phyloP scores from a whole-genome alignment of 2,888 invertebrate genomes.

The Lasius platythorax region DNA sequence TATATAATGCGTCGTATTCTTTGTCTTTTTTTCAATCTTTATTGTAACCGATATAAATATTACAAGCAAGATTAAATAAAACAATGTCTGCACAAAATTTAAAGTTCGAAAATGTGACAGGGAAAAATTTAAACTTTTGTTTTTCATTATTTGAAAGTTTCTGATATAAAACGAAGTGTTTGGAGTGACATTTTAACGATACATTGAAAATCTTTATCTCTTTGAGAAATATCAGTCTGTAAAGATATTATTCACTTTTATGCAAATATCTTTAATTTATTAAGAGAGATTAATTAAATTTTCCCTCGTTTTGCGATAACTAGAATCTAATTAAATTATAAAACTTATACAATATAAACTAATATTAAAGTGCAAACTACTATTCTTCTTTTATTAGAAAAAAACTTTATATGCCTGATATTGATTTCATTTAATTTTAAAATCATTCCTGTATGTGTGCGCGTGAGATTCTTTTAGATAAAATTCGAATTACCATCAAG shows the following conservation, averaged over 20 bases:
- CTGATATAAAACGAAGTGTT: background rate
- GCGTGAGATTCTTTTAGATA: background rate
- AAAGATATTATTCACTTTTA: background rate
- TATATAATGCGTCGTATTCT: constrained; percentile 10
- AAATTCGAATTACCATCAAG: background rate
- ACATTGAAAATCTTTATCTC: background rate
- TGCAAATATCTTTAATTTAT: background rate
- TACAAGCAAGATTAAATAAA: constrained; percentile 24
- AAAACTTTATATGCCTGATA: background rate
- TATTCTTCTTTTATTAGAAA: background rate
- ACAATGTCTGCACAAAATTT: background rate
- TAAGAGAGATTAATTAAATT: background rate
- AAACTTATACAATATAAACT: background rate
- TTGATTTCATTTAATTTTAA: constrained; percentile 4
- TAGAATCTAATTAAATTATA: background rate
- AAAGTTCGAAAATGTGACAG: background rate
- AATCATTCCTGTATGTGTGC: background rate
- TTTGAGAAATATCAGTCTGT: background rate
- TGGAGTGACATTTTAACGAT: background rate
- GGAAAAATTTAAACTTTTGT: background rate
- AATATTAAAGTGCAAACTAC: background rate
- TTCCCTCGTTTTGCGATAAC: background rate
- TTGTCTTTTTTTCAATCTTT: background rate
- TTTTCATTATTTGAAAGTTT: background rate
- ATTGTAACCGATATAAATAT: background rate